Base-by-base conservation (phyloP, 2,888 invertebrate species). In the Ormyrus thymus region DNA sequence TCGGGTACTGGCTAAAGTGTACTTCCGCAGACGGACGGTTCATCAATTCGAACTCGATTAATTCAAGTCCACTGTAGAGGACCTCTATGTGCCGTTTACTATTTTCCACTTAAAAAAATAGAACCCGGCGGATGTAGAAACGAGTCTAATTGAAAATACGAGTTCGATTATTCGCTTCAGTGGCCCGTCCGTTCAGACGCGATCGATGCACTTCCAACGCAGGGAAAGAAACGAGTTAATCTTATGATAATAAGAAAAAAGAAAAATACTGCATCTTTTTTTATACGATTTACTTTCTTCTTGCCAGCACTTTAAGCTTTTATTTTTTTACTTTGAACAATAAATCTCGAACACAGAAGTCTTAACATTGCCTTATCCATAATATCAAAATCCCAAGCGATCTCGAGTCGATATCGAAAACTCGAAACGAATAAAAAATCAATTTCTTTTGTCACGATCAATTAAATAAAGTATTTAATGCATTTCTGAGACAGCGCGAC, bases 81-180 rank as follows among this genome's bases (percentile, higher is more conserved):
- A 29, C 11, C 56, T 64, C 45, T 62, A 64, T 43, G 15, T 29
- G 7, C 6, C 51, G 48, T 64, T 11, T 5, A 7, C 50, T 79
- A 15, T 61, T 73, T 75, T 58, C 58, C 11, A 48, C 11, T 53
- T 51, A 15, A 50, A 51, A 29, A 48, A 51, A 77, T 13, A 70
- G 66, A 59, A 50, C 4, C 7, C 10, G 59, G 29, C 29, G 29
- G 29, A 29, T 29, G 29, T 29, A 29, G 15, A 61, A 59, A 29
- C 62, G 51, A 29, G 50, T 55, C 68, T 76, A 80, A 80, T 76
- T 80, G 79, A 73, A 80, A 80, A 76, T 72, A 62, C 53, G 59
- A 51, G 71, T 79, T 79, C 59, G 4, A 79, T 79, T 68, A 68
- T 62, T 51, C 53, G 76, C 61, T 76, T 13, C 11, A 46, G 13